A percentile compares a stretch with the other conserved stretches of the same genome.
phyloP scores from a whole-genome alignment of 2,113 vertebrate genomes.

The Malurus melanocephalus region DNA sequence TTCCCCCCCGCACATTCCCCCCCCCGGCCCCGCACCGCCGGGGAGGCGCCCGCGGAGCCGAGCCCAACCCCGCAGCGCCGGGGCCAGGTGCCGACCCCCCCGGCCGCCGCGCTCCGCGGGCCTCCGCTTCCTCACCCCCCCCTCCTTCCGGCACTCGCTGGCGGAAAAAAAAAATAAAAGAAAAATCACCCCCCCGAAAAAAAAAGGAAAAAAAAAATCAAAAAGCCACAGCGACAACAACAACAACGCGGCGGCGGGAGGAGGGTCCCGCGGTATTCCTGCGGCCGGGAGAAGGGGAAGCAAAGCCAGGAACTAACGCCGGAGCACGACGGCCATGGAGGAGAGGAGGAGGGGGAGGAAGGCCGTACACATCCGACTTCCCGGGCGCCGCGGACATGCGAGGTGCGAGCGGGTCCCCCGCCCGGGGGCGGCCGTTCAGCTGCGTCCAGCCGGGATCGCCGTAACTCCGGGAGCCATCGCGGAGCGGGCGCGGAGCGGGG shows the following conservation, averaged over 20 bases:
- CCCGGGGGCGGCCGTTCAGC: neutral
- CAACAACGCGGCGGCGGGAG: neutral
- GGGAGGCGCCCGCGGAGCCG: no score
- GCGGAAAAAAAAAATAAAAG: no score
- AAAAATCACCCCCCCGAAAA: no score
- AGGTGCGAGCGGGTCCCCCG: neutral
- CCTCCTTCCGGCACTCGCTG: no score
- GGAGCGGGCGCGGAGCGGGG: no score
- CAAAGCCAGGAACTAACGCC: conserved; percentile 8
- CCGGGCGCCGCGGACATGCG: conserved; percentile 27
- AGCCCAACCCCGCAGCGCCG: no score
- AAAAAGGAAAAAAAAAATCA: neutral
- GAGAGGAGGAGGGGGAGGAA: neutral
- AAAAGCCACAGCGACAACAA: neutral
- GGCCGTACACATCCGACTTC: conserved; percentile 26
- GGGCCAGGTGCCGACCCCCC: no score
- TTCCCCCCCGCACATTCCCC: no score
- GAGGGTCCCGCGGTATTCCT: neutral
- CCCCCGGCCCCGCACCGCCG: no score
- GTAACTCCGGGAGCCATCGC: no score
- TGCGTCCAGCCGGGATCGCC: neutral
- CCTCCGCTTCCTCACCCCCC: no score
- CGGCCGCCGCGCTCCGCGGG: no score
- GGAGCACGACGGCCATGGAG: conserved; percentile 10
- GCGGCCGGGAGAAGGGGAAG: neutral